Percentiles rank a stretch among this genome's conserved stretches.
phyloP scores from a whole-genome alignment of 1,140 invertebrate species.

The Manduca sexta region DNA sequence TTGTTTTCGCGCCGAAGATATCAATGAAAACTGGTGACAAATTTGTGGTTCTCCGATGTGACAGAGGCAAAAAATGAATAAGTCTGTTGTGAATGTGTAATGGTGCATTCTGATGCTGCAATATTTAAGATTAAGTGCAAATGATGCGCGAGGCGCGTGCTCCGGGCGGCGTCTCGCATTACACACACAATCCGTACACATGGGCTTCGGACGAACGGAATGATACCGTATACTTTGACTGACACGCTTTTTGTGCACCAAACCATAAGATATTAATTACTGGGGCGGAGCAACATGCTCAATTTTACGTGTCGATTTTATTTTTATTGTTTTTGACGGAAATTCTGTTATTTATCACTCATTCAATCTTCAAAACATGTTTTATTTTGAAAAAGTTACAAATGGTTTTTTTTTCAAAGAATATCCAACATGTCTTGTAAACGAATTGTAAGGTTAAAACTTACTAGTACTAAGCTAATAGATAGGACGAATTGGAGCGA shows the following conservation, averaged over 20 bases:
- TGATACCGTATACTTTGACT: slow-evolving; percentile 37
- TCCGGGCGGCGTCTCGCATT: slow-evolving; percentile 34
- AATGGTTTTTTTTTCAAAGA: too few relatives aligned
- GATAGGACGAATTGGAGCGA: too few relatives aligned
- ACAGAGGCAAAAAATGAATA: slow-evolving; percentile 14
- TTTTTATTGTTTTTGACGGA: slow-evolving; percentile 10
- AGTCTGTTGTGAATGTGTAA: slow-evolving; percentile 48
- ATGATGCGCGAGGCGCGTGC: slow-evolving; percentile 54
- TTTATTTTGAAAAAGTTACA: too few relatives aligned
- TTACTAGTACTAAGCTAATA: too few relatives aligned
- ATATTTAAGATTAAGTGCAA: slow-evolving; percentile 61
- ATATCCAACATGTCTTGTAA: too few relatives aligned
- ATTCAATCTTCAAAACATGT: slow-evolving; percentile 1
- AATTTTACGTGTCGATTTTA: slow-evolving; percentile 50
- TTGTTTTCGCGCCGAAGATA: not conserved
- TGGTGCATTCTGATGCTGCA: slow-evolving; percentile 45
- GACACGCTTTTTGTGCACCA: slow-evolving; percentile 41
- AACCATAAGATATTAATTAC: slow-evolving; percentile 64
- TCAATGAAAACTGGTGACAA: not conserved
- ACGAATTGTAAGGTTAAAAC: too few relatives aligned
- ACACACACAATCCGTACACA: slow-evolving; percentile 29
- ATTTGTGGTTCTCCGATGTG: not conserved
- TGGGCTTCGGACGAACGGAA: slow-evolving; percentile 25
- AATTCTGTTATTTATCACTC: too few relatives aligned
- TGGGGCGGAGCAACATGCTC: slow-evolving; percentile 45